Evolutionary conservation across 2,888 invertebrate species (phyloP), one percentile per base, ranked within the genome.

Genomic region (Eilema sororculum): DNA sequence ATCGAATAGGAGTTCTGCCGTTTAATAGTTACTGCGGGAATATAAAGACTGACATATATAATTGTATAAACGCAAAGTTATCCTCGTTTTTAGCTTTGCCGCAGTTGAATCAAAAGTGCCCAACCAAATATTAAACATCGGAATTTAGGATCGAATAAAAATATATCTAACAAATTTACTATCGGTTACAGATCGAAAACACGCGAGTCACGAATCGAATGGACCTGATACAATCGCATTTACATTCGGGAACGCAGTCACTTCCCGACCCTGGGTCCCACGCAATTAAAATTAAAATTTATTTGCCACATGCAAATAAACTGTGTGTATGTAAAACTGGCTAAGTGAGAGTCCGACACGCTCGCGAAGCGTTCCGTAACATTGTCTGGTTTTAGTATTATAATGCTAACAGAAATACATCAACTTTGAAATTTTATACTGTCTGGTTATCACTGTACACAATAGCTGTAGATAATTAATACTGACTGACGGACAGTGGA

Each of bases 261-360:
- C 59, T 75, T 65, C 65, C 67, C 74, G 59, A 76, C 41, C 9
- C 71, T 57, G 67, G 22, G 33, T 60, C 33, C 58, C 59, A 70
- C 71, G 66, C 68, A 75, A 77, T 80, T 75, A 68, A 68, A 79
- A 76, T 78, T 69, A 60, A 75, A 75, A 71, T 71, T 68, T 75
- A 72, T 74, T 73, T 63, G 37, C 30, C n/a, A n/a, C n/a, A n/a
- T n/a, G n/a, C n/a, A n/a, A n/a, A 58, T 30, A 5, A 1, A 33
- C 33, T 28, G 20, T 28, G 16, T 28, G 59, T 65, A 70, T 16
- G 16, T 16, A 41, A 41, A 41, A 0, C 41, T 1, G 16, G 41
- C 16, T 16, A 41, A 3, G 16, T 4, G 16, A 0, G 41, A 41
- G 13, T 41, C 16, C 28, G n/a, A n/a, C n/a, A n/a, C n/a, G n/a